Base-by-base conservation (phyloP, 2,797 vertebrate species). In the Hylomyscus alleni region DNA sequence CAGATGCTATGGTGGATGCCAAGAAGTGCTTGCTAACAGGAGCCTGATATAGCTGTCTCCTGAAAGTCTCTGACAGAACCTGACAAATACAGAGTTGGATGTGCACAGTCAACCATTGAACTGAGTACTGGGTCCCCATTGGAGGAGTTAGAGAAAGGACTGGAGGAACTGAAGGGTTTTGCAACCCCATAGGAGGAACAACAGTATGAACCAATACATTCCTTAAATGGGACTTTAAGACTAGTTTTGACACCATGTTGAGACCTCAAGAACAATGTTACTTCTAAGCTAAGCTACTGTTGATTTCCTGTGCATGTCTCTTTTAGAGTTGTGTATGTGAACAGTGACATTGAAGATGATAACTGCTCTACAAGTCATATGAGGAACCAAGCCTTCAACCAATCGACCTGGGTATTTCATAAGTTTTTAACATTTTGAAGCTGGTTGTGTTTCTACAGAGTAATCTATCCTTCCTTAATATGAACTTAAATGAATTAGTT, bases 341-440 rank as follows among this genome's bases (percentile, higher is more conserved):
- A 29, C 8, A 40, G 13, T 10, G 50, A 26, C 17, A 83, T 4
- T 76, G 54, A 52, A 90, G 50, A 40, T 26, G 26, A 54, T 34
- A 76, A 67, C 56, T 80, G 56, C 19, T 92, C 81, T 40, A 76
- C 72, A 37, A 84, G 50, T 37, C 52, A 88, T 40, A 9, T 73
- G 4, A 50, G 1, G 19, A 47, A 31, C 34, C 58, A 31, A 89
- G 7, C 44, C 37, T 20, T n/a, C 87, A 94, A 37, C 3, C 52
- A 56, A 77, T 56, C 0, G 34, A 89, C 1, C 0, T n/a, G 22
- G 8, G 13, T 34, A 67, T 82, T 91, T 92, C 44, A 56, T 83
- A 87, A 58, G 14, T 50, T 76, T 92, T 34, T 89, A 47, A 90
- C 72, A 54, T 94, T 24, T 20, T 90, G 47, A 87, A 77, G 17